phyloP scores from a whole-genome alignment of 2,888 invertebrate species.

The Dicyrtoma fusca region DNA sequence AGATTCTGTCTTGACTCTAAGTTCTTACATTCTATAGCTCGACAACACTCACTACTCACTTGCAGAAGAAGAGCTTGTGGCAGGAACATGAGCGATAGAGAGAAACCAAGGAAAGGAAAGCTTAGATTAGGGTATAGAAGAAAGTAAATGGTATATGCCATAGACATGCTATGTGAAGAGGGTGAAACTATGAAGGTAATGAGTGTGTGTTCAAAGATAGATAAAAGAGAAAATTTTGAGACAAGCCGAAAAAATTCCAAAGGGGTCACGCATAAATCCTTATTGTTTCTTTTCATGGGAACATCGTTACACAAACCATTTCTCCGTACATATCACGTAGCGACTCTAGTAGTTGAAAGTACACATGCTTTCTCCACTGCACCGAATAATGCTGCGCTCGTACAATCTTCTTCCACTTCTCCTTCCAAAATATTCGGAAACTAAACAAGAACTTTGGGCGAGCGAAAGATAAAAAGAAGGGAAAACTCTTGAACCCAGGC shows the following conservation, averaged over 20 bases:
- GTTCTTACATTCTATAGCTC: slow-evolving; percentile 4
- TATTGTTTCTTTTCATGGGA: slow-evolving; percentile 26
- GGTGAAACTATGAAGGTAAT: neutral
- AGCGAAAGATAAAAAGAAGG: neutral
- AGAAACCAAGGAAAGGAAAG: slow-evolving; percentile 2
- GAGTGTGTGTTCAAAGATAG: neutral
- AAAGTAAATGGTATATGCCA: neutral
- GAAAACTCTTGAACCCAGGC: neutral
- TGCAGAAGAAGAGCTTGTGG: neutral
- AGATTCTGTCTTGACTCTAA: slow-evolving; percentile 2
- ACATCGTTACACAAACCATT: neutral
- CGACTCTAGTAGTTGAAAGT: no score
- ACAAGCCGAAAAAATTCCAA: slow-evolving; percentile 13
- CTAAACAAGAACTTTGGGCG: no score
- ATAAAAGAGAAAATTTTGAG: slow-evolving; percentile 11
- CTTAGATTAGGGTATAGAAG: neutral
- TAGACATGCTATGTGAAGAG: no score
- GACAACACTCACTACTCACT: neutral
- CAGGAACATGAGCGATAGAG: slow-evolving; percentile 4
- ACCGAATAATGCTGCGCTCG: no score
- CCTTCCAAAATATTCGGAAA: no score
- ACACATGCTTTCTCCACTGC: no score
- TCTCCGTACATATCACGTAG: no score
- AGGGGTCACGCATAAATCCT: slow-evolving; percentile 32
- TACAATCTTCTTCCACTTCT: no score